Conservation (phyloP, 2,797 vertebrate species). For the Clarias laeviceps region DNA sequence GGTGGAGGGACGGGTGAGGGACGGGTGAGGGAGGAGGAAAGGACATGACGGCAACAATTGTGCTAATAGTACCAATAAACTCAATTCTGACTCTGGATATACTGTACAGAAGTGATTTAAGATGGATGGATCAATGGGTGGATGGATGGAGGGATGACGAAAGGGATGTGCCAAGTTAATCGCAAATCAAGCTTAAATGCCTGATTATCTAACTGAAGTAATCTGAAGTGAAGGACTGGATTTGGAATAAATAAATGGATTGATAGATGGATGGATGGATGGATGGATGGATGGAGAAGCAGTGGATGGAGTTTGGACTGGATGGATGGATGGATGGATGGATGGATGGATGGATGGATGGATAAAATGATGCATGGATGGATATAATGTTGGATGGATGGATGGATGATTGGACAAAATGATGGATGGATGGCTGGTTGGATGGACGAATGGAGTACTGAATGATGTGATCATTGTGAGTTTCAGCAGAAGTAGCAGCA, state of each 20-base stretch:
- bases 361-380: background rate
- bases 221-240: background rate
- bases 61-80: too few species aligned
- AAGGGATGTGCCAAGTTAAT: background rate
- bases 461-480: background rate
- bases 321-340: background rate
- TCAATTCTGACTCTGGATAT: background rate
- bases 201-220: background rate
- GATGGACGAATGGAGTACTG: background rate
- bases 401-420: background rate
- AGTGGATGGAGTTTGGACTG: background rate
- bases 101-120: background rate
- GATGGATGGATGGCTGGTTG: background rate
- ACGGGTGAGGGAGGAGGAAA: background rate
- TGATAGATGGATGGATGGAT: background rate
- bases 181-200: background rate
- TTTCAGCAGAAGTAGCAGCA: background rate
- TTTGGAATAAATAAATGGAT: background rate
- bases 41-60: background rate
- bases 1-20: background rate
- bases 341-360: background rate
- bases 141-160: constrained; percentile 15
- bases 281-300: background rate
- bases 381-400: background rate
- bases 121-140: background rate